phyloP scores from a whole-genome alignment of 1,140 invertebrate genomes.

The Scaptomyza pallida region DNA sequence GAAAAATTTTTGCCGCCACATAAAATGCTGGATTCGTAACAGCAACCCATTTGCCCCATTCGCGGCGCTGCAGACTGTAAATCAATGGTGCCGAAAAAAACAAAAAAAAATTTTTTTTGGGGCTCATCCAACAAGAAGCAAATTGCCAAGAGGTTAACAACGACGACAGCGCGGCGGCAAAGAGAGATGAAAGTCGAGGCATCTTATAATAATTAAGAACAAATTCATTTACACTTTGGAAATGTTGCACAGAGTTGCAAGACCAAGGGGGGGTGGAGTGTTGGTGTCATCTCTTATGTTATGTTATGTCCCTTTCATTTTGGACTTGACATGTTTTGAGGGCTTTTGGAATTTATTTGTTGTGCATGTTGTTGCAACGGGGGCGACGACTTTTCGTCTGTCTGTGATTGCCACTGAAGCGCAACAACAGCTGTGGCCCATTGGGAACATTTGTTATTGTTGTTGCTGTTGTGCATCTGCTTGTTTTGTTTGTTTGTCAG shows the following conservation, averaged over 20 bases:
- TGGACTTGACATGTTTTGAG: constrained; percentile 77
- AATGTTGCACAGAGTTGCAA: constrained; percentile 34
- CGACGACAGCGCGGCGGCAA: too few relatives aligned
- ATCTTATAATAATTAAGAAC: constrained; percentile 79
- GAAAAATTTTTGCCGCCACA: constrained; percentile 67
- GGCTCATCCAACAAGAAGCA: constrained; percentile 42
- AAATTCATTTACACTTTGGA: constrained; percentile 81
- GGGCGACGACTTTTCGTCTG: constrained; percentile 16
- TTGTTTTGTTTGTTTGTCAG: constrained; percentile 42
- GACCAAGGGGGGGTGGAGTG: not conserved
- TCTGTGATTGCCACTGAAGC: constrained; percentile 69
- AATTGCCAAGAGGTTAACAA: constrained; percentile 59
- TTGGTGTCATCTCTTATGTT: constrained; percentile 24
- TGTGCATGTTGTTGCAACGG: constrained; percentile 45
- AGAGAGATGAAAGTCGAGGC: constrained; percentile 15
- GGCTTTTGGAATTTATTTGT: constrained; percentile 68
- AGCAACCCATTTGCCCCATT: constrained; percentile 59
- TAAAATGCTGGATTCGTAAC: constrained; percentile 50
- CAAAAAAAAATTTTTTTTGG: constrained; percentile 7
- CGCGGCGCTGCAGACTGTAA: constrained; percentile 52
- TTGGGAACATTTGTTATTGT: constrained; percentile 44
- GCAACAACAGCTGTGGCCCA: constrained; percentile 66
- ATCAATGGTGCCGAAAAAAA: constrained; percentile 65
- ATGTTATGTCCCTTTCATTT: constrained; percentile 45
- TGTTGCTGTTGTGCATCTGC: constrained; percentile 25